Conservation (phyloP, 2,113 vertebrate genomes). For the Paracanthobrama guichenoti region DNA sequence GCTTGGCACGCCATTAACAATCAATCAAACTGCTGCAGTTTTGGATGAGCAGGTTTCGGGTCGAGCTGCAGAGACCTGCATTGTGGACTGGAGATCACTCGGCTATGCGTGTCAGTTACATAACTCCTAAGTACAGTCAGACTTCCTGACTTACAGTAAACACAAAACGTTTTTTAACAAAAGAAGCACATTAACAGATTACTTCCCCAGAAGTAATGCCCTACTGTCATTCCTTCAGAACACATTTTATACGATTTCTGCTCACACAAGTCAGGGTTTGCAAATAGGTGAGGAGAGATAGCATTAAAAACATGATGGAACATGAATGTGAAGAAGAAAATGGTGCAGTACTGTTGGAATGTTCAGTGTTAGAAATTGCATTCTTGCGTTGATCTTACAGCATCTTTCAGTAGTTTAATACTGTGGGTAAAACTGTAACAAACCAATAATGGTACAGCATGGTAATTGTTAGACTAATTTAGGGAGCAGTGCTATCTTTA, state of each 20-base stretch:
- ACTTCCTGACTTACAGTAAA: constrained; percentile 12
- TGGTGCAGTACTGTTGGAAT: not conserved
- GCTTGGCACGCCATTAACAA: not conserved
- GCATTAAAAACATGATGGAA: not conserved
- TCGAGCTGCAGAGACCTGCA: not conserved
- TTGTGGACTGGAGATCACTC: not conserved
- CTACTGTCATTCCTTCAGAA: not conserved
- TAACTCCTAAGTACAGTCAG: constrained; percentile 22
- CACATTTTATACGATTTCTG: not conserved
- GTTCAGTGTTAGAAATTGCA: not conserved
- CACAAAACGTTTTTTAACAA: not conserved
- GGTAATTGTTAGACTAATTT: not conserved
- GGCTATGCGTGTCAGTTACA: constrained; percentile 21
- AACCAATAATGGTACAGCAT: not conserved
- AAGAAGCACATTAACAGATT: constrained; percentile 14
- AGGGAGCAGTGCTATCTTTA: not conserved
- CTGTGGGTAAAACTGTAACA: not conserved
- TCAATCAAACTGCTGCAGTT: constrained; percentile 6
- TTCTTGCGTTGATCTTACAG: not conserved
- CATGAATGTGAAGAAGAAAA: not conserved
- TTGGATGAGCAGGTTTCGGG: not conserved
- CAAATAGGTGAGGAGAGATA: not conserved
- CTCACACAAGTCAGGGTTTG: constrained; percentile 3
- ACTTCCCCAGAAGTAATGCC: not conserved
- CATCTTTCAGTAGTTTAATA: not conserved